Conservation (phyloP, 2,888 invertebrate species). For the Cheilosia soror region DNA sequence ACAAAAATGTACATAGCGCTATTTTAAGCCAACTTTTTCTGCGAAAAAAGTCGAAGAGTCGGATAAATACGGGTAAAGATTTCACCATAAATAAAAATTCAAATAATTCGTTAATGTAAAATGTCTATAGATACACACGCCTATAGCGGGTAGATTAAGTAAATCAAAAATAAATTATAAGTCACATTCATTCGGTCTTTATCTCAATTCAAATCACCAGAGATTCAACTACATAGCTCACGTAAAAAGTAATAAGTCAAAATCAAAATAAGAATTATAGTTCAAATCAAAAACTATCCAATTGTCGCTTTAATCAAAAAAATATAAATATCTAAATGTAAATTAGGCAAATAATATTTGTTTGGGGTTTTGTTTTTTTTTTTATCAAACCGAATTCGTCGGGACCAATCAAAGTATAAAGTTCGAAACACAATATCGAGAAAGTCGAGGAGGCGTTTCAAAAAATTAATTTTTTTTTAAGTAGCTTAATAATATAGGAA, state of each 20-base stretch:
- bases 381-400: constrained; percentile 62
- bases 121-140: background rate
- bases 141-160: constrained; percentile 3
- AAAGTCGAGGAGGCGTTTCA: constrained; percentile 50
- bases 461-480: constrained; percentile 27
- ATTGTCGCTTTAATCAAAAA: constrained; percentile 53
- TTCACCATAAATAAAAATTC: constrained; percentile 18
- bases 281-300: constrained; percentile 27
- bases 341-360: background rate
- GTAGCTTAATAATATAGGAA: background rate
- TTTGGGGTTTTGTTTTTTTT: constrained; percentile 4
- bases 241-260: constrained; percentile 42
- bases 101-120: background rate
- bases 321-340: constrained; percentile 43
- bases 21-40: constrained; percentile 50
- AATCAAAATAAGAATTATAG: constrained; percentile 20
- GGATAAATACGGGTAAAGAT: constrained; percentile 75
- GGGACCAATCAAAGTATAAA: constrained; percentile 69
- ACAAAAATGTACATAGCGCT: constrained; percentile 65
- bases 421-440: constrained; percentile 19
- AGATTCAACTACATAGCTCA: constrained; percentile 16
- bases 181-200: constrained; percentile 14
- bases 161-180: constrained; percentile 33
- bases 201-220: constrained; percentile 13
- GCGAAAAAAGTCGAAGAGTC: constrained; percentile 59